Evolutionary conservation across 2,113 vertebrate species (phyloP).

Genomic region (Rhizomys pruinosus): DNA sequence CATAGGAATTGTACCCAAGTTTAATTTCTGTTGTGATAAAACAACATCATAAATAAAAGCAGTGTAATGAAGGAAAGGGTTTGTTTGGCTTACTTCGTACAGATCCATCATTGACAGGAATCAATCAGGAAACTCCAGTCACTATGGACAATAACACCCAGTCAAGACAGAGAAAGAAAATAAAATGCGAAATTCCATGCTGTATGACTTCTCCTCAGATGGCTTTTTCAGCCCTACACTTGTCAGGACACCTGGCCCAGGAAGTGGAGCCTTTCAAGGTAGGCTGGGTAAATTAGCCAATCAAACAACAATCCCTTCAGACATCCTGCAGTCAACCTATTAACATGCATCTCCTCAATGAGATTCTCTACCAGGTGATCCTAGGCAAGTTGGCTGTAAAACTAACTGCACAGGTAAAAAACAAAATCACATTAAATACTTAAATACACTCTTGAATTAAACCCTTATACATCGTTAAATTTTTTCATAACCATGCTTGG

Average conservation of each 20-base stretch:
- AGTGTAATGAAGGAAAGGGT: neutral
- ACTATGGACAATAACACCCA: neutral
- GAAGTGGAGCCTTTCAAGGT: neutral
- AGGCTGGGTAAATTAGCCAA: neutral
- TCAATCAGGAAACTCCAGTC: neutral
- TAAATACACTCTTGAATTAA: constrained; percentile 17
- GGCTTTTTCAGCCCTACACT: neutral
- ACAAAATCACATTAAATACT: neutral
- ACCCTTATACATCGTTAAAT: neutral
- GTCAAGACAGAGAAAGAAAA: neutral
- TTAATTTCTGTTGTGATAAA: neutral
- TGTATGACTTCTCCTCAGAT: neutral
- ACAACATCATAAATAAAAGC: neutral
- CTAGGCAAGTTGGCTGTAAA: neutral
- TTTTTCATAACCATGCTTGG: constrained; percentile 7
- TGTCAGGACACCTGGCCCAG: neutral
- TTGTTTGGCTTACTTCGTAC: neutral
- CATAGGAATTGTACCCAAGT: neutral
- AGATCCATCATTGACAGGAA: neutral
- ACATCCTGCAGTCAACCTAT: neutral
- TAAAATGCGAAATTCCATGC: neutral
- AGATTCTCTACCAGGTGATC: neutral
- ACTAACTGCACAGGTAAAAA: neutral
- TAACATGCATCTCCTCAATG: neutral
- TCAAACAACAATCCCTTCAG: neutral